Evolutionary conservation across 2,797 vertebrate genomes (phyloP).

Genomic region (Microctenopoma steveboyesi): DNA sequence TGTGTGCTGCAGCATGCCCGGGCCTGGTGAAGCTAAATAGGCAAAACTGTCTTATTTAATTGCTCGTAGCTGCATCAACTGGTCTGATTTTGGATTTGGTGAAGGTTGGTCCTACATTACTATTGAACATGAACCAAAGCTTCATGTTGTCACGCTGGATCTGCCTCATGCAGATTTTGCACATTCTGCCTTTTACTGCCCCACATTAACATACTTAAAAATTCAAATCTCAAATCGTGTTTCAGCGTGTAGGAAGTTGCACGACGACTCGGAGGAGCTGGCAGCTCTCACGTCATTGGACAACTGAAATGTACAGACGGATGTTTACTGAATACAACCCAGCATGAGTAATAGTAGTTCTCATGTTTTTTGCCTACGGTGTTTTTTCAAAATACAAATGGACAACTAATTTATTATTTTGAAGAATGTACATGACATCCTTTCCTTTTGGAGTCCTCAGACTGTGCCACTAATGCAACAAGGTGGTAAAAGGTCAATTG

Average conservation of each 20-base stretch:
- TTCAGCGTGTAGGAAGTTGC: conserved; percentile 61
- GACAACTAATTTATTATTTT: conserved; percentile 16
- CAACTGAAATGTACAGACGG: conserved; percentile 33
- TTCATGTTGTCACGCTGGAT: neutral
- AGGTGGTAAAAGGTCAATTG: conserved; percentile 34
- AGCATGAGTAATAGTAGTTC: conserved; percentile 11
- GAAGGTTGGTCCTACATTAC: neutral
- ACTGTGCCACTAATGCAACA: conserved; percentile 15
- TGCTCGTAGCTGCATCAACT: conserved; percentile 7
- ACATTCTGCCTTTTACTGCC: neutral
- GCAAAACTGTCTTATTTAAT: conserved; percentile 17
- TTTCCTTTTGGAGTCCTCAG: neutral
- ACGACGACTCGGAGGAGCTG: conserved; percentile 37
- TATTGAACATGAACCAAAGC: neutral
- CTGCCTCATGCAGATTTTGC: neutral
- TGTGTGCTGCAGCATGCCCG: conserved; percentile 21
- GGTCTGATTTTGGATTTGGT: conserved; percentile 5
- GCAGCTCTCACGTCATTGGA: conserved; percentile 63
- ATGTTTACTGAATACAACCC: conserved; percentile 42
- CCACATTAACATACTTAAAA: conserved; percentile 25
- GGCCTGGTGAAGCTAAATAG: neutral
- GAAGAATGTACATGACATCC: neutral
- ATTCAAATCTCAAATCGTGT: conserved; percentile 51
- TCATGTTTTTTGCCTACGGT: conserved; percentile 24
- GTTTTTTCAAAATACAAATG: conserved; percentile 34